These are phyloP conservation scores for Cephus spinipes DNA, from an alignment of 2,888 invertebrate genomes.

Conservation along the genomic window DNA sequence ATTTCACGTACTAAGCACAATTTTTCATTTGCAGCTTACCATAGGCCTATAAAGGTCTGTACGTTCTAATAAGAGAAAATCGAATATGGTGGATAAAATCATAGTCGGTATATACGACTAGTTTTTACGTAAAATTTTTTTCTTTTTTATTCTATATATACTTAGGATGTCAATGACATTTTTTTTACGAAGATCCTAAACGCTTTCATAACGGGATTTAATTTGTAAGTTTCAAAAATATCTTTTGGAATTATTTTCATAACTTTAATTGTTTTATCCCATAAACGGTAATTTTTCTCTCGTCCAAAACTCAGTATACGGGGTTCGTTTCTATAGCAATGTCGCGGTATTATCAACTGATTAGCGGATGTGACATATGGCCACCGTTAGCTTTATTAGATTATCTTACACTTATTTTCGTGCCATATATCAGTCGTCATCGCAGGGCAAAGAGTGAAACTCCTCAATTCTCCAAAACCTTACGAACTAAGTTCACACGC, in stretches of 20 bases:
- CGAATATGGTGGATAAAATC: background rate
- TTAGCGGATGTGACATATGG: conserved; percentile 59
- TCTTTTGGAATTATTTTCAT: background rate
- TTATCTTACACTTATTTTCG: conserved; percentile 52
- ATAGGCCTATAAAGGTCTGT: background rate
- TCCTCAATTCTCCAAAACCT: conserved; percentile 5
- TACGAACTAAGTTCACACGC: background rate
- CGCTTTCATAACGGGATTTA: background rate
- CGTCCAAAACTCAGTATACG: conserved; percentile 10
- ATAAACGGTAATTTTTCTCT: conserved; percentile 2
- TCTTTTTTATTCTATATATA: background rate
- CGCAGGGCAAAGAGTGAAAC: conserved; percentile 8
- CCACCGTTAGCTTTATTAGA: conserved; percentile 52
- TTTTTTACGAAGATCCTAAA: background rate
- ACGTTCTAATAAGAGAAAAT: background rate
- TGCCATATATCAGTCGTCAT: conserved; percentile 20
- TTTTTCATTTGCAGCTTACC: background rate
- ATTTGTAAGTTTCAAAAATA: background rate
- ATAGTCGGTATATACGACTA: background rate
- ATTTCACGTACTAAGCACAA: background rate
- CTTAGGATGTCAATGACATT: background rate
- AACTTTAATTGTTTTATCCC: conserved; percentile 13
- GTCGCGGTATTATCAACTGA: conserved; percentile 57
- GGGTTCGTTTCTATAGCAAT: conserved; percentile 54
- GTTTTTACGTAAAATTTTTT: background rate